Evolutionary conservation across 1,140 invertebrate genomes (phyloP).

Genomic region (Drosophila prosaltans): DNA sequence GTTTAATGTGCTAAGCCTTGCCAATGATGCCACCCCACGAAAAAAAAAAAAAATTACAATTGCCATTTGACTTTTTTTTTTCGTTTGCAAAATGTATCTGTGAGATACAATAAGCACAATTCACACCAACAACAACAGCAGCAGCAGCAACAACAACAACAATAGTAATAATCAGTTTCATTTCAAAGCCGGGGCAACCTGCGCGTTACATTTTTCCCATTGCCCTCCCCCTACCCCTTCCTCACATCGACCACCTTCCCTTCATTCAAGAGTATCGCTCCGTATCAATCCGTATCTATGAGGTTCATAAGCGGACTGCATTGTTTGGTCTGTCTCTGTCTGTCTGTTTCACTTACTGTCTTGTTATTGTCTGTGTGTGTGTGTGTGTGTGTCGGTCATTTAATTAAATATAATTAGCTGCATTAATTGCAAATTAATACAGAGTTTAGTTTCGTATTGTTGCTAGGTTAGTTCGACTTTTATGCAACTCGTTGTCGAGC

Average conservation of each 20-base stretch:
- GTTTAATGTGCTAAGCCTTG: conserved; percentile 79
- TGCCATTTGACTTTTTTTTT: conserved; percentile 36
- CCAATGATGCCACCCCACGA: conserved; percentile 70
- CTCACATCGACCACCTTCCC: background rate
- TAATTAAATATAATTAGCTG: conserved; percentile 82
- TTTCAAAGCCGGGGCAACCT: conserved; percentile 70
- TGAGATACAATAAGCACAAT: conserved; percentile 75
- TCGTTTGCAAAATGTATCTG: conserved; percentile 62
- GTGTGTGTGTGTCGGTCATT: conserved; percentile 57
- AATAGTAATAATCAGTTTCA: conserved; percentile 79
- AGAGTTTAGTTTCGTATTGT: conserved; percentile 67
- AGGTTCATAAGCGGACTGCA: conserved; percentile 42
- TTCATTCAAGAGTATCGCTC: background rate
- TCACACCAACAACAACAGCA: conserved; percentile 59
- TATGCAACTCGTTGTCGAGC: conserved; percentile 21
- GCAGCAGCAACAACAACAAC: conserved; percentile 50
- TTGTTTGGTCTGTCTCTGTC: conserved; percentile 51
- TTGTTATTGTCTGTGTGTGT: too few species aligned
- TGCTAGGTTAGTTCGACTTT: conserved; percentile 31
- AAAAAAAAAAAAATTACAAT: conserved; percentile 57
- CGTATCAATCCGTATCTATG: conserved; percentile 42
- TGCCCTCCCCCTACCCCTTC: conserved; percentile 9
- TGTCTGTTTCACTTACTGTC: background rate
- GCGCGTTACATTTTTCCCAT: conserved; percentile 73
- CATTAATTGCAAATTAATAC: conserved; percentile 82